phyloP scores from a whole-genome alignment of 1,140 invertebrate genomes.

The Lasioglossum albipes region DNA sequence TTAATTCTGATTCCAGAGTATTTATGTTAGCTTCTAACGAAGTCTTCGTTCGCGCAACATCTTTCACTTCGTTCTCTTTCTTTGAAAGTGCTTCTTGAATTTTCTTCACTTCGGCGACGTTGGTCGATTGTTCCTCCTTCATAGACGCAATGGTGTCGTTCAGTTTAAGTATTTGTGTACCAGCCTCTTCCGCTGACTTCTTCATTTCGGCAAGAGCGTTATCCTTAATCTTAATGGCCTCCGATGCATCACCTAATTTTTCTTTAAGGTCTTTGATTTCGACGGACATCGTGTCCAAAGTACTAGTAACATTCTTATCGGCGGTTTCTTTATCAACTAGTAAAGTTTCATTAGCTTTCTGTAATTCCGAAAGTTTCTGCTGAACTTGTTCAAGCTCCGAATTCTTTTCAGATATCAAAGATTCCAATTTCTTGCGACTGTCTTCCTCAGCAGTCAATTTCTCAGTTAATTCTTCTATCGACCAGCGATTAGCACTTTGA shows the following conservation, averaged over 20 bases:
- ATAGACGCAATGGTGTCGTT: conserved; percentile 39
- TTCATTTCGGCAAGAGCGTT: conserved; percentile 49
- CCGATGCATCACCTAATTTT: conserved; percentile 49
- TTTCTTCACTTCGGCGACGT: conserved; percentile 48
- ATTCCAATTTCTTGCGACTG: conserved; percentile 52
- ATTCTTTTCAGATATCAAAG: conserved; percentile 57
- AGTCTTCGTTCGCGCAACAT: conserved; percentile 56
- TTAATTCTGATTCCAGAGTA: conserved; percentile 50
- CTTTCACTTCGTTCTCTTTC: conserved; percentile 58
- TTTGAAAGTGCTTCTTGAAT: conserved; percentile 60
- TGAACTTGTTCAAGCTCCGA: conserved; percentile 55
- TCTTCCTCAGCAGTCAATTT: conserved; percentile 55
- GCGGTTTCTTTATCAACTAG: conserved; percentile 44
- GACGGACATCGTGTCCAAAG: conserved; percentile 38
- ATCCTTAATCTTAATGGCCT: conserved; percentile 42
- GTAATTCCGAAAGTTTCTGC: conserved; percentile 60
- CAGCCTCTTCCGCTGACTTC: conserved; percentile 48
- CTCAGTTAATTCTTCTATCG: conserved; percentile 63
- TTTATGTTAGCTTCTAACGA: conserved; percentile 50
- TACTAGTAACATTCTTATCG: conserved; percentile 54
- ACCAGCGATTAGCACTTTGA: conserved; percentile 56
- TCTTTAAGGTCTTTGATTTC: conserved; percentile 59
- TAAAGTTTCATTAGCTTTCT: conserved; percentile 67
- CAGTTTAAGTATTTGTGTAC: conserved; percentile 47
- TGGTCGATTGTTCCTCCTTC: conserved; percentile 41